Evolutionary conservation across 2,888 invertebrate species (phyloP), one percentile per base, ranked within the genome.

Genomic region (Caenorhabditis sp.): DNA sequence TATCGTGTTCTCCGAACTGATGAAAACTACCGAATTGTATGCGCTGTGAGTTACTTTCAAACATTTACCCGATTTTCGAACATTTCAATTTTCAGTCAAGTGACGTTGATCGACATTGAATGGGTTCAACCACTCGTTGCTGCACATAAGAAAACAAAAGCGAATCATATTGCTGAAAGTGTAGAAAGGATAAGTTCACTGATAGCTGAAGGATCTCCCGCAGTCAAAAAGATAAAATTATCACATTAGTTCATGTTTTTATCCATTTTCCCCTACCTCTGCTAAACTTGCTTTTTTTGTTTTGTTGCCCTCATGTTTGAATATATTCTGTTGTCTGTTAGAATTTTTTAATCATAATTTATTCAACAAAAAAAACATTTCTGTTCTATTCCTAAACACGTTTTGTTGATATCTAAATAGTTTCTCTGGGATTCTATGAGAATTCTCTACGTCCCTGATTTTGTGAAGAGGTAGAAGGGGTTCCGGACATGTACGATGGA

Each of bases 1-100:
- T 56, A 71, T 87, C 57, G 85, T 87, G 26, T 87, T 84, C 74
- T 76, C 82, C 3, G 83, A 86, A 27, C 74, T 87, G 56, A 74
- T 86, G 56, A 72, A 75, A 59, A 86, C 85, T 7, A 81, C 63
- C 10, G 84, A 85, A 67, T 60, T 83, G 23, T 87, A 81, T 59
- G 86, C 85, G 3, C 67, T 78, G 83, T 82, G 52, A 68, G 78
- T 65, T 50, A 52, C 52, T 66, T 58, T 27, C 14, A 7, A 23
- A 53, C 7, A 21, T 23, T 20, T 23, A 5, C 8, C 3, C 31
- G 31, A 31, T 31, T 31, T 31, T 31, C 10, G 43, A 43, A 43
- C 5, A 17, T 43, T 17, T 21, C 27, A 12, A 7, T 38, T 69
- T 78, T 50, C 74, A 82, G 81, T 59, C 76, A 82, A 65, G 78